phyloP scores from a whole-genome alignment of 2,113 vertebrate genomes.

The Gadus chalcogrammus region DNA sequence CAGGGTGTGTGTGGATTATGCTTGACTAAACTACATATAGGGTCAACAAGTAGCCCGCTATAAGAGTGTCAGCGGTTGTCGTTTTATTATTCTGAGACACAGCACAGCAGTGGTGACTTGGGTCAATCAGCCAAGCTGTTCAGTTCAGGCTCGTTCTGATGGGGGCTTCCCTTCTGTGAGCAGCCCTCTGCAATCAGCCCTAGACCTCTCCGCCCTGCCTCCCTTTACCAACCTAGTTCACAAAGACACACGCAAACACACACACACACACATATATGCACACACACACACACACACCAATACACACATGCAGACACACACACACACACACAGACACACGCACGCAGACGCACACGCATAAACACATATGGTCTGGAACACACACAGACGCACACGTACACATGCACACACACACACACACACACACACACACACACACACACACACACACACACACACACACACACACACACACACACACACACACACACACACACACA shows the following conservation, averaged over 20 bases:
- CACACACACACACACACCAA: background rate
- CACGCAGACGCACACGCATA: too few relatives aligned
- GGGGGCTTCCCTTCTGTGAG: constrained; percentile 41
- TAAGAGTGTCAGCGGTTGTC: background rate
- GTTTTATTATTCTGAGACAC: background rate
- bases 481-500: background rate
- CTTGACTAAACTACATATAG: too few relatives aligned
- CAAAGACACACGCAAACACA: constrained; percentile 6
- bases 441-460: background rate
- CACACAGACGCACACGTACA: too few relatives aligned
- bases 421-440: too few relatives aligned
- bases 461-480: background rate
- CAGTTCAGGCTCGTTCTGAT: constrained; percentile 29
- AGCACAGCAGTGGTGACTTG: constrained; percentile 29
- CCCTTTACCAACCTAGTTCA: constrained; percentile 25
- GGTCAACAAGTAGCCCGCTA: constrained; percentile 3
- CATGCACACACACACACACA: too few relatives aligned
- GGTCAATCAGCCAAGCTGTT: constrained; percentile 42
- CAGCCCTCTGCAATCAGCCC: constrained; percentile 51
- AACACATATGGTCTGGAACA: too few relatives aligned
- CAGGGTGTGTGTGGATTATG: too few relatives aligned
- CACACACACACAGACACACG: constrained; percentile 2
- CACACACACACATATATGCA: background rate
- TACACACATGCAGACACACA: constrained; percentile 3
- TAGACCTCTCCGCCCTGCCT: constrained; percentile 28